Base-by-base conservation (phyloP, 2,797 vertebrate genomes). In the Ceyx erithaca region DNA sequence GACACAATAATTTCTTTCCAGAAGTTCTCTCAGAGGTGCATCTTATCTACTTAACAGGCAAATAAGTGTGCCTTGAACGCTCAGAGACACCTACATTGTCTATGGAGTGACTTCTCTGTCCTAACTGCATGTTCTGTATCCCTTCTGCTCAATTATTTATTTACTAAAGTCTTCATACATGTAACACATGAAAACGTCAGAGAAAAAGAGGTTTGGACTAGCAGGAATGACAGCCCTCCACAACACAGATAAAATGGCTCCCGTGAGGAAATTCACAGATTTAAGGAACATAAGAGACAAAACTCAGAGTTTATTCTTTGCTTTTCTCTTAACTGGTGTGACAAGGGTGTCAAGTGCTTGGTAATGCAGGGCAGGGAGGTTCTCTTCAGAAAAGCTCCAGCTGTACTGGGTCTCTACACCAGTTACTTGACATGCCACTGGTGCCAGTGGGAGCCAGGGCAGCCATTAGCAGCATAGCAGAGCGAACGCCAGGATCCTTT, bases 111-210 rank as follows among this genome's bases (percentile, higher is more conserved):
- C 14, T 55, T 33, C 12, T 48, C 37, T 68, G 4, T 64, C 49
- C 26, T 82, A 33, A 2, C 6, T 12, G 10, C 22, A 11, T 7
- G 9, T 22, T 51, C 63, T 10, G 1, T 41, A 33, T 43, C 9
- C 4, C n/a, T 8, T 61, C 93, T 58, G 14, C 8, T 69, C 46
- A 55, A 5, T 4, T 46, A 45, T 37, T 81, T 69, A 48, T 89
- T 94, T 95, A 92, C 45, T 81, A 75, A 93, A 85, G 51, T 48
- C 57, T 87, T 86, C 71, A 83, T 73, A 67, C 54, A 80, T 63
- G 28, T 26, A 73, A 80, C 43, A 67, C 11, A 20, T 11, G 6
- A 66, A 76, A 84, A 92, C 37, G 22, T 63, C 14, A 79, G 10
- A 40, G 10, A 25, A 33, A 54, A 63, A 30, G 14, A 2, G 4